A percentile compares a stretch with the other conserved stretches of the same genome.
These are phyloP conservation scores for Oxytorus armatus DNA, from an alignment of 2,888 invertebrate genomes.

Conservation along the genomic window DNA sequence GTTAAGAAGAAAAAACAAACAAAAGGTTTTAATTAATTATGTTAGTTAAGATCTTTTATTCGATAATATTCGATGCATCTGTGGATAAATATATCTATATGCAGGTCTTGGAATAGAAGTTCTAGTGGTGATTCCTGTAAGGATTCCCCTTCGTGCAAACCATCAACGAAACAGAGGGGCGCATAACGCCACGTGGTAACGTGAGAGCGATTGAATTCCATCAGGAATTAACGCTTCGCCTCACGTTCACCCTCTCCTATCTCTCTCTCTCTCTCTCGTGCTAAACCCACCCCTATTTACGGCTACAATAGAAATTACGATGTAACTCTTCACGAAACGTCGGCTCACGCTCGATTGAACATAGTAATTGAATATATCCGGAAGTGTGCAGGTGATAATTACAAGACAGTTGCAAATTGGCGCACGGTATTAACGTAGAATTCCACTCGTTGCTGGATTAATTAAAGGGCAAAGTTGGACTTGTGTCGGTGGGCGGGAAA, in stretches of 20 bases:
- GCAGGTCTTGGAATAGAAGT: slow-evolving; percentile 10
- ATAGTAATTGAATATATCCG: slow-evolving; percentile 54
- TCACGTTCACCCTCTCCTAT: slow-evolving; percentile 23
- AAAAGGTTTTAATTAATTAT: background rate
- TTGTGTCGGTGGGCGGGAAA: background rate
- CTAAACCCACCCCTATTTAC: background rate
- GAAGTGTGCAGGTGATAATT: slow-evolving; percentile 53
- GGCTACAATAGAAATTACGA: slow-evolving; percentile 55
- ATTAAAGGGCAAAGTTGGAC: slow-evolving; percentile 46
- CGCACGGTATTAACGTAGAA: slow-evolving; percentile 32
- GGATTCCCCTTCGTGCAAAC: slow-evolving; percentile 32
- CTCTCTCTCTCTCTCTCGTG: background rate
- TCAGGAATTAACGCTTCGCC: slow-evolving; percentile 59
- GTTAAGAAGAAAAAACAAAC: background rate
- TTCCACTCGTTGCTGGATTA: slow-evolving; percentile 29
- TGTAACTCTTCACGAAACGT: slow-evolving; percentile 46
- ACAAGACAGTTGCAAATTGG: slow-evolving; percentile 46
- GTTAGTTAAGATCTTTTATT: background rate
- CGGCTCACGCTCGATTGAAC: slow-evolving; percentile 33
- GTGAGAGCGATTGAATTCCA: slow-evolving; percentile 62
- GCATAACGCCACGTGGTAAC: slow-evolving; percentile 37
- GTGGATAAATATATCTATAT: background rate
- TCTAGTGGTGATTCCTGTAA: slow-evolving; percentile 2
- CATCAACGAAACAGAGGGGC: slow-evolving; percentile 36
- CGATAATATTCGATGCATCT: background rate